phyloP scores from a whole-genome alignment of 2,888 invertebrate genomes.

The Meteorus cinctellus region DNA sequence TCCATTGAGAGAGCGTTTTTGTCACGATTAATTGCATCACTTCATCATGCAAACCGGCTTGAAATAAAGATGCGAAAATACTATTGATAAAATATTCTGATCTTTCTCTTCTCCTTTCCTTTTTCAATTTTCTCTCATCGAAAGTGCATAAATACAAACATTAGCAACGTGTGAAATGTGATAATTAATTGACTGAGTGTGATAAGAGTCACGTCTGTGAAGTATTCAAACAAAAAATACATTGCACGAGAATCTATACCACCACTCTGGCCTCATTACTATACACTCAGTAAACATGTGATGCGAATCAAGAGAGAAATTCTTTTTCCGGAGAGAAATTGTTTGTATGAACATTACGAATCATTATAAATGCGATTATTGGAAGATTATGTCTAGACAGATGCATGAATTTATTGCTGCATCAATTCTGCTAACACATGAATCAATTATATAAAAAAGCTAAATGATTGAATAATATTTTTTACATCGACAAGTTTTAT shows the following conservation, averaged over 20 bases:
- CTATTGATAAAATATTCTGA: background rate
- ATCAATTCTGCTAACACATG: background rate
- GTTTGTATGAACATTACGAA: background rate
- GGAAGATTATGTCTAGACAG: background rate
- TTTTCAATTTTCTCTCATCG: background rate
- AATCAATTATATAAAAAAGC: too few relatives aligned
- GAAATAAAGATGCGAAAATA: background rate
- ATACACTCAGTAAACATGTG: background rate
- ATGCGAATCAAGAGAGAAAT: conserved; percentile 21
- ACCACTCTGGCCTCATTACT: conserved; percentile 21
- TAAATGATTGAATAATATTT: too few relatives aligned
- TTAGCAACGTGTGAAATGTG: background rate
- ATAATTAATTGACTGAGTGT: background rate
- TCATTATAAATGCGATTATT: background rate
- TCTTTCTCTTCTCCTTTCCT: background rate
- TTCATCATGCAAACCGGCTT: too few relatives aligned
- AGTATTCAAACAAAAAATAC: background rate
- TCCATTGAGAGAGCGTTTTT: background rate
- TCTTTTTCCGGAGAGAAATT: conserved; percentile 36
- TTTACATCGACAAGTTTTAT: background rate
- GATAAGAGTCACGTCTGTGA: background rate
- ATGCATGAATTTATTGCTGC: background rate
- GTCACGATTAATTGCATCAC: background rate
- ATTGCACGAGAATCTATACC: background rate
- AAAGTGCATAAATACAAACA: background rate